Conservation (phyloP, 2,888 invertebrate genomes). For the Erebia palarica region DNA sequence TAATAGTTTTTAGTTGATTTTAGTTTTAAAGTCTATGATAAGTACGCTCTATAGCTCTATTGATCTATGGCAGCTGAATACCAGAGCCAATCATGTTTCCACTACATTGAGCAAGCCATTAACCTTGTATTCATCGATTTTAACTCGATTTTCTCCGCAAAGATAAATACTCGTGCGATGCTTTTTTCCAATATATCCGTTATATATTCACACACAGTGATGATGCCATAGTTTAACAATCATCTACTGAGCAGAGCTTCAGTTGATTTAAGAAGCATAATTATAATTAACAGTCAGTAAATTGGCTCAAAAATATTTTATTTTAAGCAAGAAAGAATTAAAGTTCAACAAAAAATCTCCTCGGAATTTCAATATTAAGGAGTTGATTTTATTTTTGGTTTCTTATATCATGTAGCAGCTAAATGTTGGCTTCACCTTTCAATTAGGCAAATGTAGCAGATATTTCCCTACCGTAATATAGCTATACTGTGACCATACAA, state of each 20-base stretch:
- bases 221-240: not conserved
- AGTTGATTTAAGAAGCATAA: not conserved
- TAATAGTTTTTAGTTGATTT: too few relatives aligned
- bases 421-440: too few relatives aligned
- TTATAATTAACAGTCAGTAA: too few relatives aligned
- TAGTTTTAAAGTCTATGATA: too few relatives aligned
- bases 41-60: not conserved
- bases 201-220: constrained; percentile 20
- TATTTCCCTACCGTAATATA: not conserved
- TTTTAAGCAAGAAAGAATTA: too few relatives aligned
- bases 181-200: constrained; percentile 23
- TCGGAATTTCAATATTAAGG: too few relatives aligned
- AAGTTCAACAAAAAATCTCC: too few relatives aligned
- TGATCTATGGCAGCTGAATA: not conserved
- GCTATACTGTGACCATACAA: not conserved
- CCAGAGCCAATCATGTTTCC: constrained; percentile 4
- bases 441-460: too few relatives aligned
- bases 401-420: too few relatives aligned
- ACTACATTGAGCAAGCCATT: constrained; percentile 26
- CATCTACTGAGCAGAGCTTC: not conserved
- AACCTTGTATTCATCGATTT: constrained; percentile 22
- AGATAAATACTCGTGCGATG: constrained; percentile 22
- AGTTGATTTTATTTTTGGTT: too few relatives aligned
- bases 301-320: too few relatives aligned
- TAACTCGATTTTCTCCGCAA: constrained; percentile 28